Evolutionary conservation across 2,888 invertebrate species (phyloP), one percentile per base, ranked within the genome.

Genomic region (Dorcus hopei): DNA sequence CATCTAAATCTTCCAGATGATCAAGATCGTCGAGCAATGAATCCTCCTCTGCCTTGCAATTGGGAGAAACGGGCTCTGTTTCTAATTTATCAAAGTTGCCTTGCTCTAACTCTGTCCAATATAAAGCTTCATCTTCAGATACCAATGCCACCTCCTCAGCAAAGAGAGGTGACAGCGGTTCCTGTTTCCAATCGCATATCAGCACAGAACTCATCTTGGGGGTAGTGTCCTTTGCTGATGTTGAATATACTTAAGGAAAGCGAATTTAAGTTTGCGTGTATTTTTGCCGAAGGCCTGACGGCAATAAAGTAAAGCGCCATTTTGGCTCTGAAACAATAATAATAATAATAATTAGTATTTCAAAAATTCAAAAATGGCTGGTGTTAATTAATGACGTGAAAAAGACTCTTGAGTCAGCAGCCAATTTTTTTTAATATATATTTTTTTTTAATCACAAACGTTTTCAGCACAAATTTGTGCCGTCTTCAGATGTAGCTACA

Each of bases 251-350:
- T 33, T 33, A 47, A 63, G 72, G 73, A 72, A 76, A 73, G 72
- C 68, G 70, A 62, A 69, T 68, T 72, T 67, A 71, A 68, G 72
- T 67, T 63, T 63, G 52, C 63, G 70, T 69, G 64, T 57, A 61
- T 61, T 54, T 65, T 81, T 83, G 81, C 86, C 84, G 84, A 81
- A 79, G 81, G 82, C 82, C 83, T 82, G 80, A 82, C 83, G 80
- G 79, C 82, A 83, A 83, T 83, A 83, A 82, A 78, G 80, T 80
- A 80, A 82, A 85, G 83, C 85, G 91, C 91, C 91, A 92, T 91
- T 77, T 72, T 87, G 91, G 91, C 91, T 82, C 91, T 92, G 83
- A 64, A 85, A 65, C 74, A 70, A 64, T 65, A 59, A 61, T 14
- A 14, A 14, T 1, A 14, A 14, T 26, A 56, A 11, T 38, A 38